A percentile compares a stretch with the other conserved stretches of the same genome.
These are phyloP conservation scores for Bugulina stolonifera DNA, from an alignment of 2,888 invertebrate species.

Conservation along the genomic window DNA sequence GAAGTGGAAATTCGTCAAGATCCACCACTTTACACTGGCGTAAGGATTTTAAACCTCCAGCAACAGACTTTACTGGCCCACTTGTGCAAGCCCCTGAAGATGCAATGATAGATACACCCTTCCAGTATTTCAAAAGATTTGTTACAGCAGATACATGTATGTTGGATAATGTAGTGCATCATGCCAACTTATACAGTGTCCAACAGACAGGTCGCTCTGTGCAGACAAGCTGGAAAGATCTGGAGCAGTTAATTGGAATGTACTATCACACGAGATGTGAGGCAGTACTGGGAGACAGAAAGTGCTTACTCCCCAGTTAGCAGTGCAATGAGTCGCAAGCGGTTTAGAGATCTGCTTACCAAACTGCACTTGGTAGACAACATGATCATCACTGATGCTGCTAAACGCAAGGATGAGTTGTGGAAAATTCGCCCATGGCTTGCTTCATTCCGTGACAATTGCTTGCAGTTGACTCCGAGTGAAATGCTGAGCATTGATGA, in stretches of 20 bases:
- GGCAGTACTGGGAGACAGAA: neutral
- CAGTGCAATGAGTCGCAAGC: neutral
- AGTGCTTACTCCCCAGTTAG: neutral
- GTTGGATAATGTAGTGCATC: neutral
- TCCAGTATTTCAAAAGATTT: neutral
- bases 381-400: neutral
- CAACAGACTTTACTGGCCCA: neutral
- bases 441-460: no score
- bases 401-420: neutral
- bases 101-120: neutral
- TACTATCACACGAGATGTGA: neutral
- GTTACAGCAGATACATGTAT: neutral
- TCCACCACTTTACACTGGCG: neutral
- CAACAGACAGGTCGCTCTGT: neutral
- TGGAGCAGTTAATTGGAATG: neutral
- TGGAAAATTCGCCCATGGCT: no score
- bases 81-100: neutral
- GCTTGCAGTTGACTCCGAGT: neutral
- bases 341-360: neutral
- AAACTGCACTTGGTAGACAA: conserved; percentile 1
- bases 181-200: neutral
- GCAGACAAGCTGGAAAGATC: neutral
- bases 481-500: neutral
- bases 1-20: neutral
- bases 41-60: neutral